Evolutionary conservation across 2,797 vertebrate genomes (phyloP).

Genomic region (Sebastes alutus): DNA sequence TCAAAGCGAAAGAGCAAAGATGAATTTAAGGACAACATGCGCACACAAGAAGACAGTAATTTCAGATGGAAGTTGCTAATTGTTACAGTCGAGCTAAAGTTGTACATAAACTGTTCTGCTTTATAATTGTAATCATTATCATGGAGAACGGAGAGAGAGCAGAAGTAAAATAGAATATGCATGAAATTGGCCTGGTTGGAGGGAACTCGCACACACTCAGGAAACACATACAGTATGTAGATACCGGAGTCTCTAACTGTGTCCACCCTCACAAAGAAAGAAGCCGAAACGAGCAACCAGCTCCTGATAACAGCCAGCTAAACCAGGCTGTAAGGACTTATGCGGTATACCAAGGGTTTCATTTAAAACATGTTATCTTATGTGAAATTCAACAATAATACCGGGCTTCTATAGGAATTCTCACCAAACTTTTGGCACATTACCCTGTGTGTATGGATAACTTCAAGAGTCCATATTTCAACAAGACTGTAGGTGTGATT

Average conservation of each 20-base stretch:
- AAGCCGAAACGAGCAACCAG: not conserved
- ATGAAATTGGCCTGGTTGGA: conserved; percentile 17
- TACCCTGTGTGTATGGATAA: not conserved
- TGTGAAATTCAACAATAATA: not conserved
- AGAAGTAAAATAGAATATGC: conserved; percentile 13
- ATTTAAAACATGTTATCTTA: not conserved
- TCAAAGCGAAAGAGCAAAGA: conserved; percentile 63
- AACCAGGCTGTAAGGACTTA: not conserved
- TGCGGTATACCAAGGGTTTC: not conserved
- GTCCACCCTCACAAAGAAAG: not conserved
- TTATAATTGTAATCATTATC: conserved; percentile 6
- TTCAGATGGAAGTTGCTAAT: conserved; percentile 45
- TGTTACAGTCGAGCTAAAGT: conserved; percentile 37
- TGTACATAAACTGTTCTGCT: conserved; percentile 16
- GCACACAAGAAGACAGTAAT: conserved; percentile 11
- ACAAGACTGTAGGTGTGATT: not conserved
- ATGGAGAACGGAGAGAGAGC: not conserved
- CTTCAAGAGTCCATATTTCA: not conserved
- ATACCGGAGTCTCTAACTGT: not conserved
- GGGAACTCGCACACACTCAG: not conserved
- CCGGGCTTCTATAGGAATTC: not conserved
- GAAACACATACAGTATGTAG: not conserved
- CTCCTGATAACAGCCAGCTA: not conserved
- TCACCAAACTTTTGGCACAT: not conserved
- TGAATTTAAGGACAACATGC: conserved; percentile 48